Evolutionary conservation across 2,113 vertebrate genomes (phyloP), one percentile per base, ranked within the genome.

Genomic region (Cygnus atratus): DNA sequence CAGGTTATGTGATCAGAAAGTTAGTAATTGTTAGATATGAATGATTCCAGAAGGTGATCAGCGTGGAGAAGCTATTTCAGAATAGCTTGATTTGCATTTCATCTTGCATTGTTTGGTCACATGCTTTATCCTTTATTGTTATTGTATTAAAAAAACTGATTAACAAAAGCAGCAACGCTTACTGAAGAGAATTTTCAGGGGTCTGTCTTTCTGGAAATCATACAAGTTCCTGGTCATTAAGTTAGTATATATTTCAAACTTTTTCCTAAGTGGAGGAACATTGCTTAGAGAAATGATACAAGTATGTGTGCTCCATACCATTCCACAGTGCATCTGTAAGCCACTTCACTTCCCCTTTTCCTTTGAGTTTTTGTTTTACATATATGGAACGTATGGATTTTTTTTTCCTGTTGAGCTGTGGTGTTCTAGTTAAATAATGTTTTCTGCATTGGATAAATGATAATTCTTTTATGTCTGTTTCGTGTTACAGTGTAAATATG

Each of bases 401-500:
- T 68, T 21, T 67, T 33, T 9, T 41, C 39, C 94, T 84, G 43
- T 93, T 90, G 90, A 83, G 24, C 44, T 83, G 78, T 95, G 85
- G 57, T 93, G 81, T 96, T 93, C 75, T 92, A 85, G 87, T 61
- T 90, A 73, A 88, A 81, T 63, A 79, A 79, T 89, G 50, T 81
- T 92, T 82, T 75, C 63, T 79, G 73, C 85, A 84, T 57, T 82
- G 94, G 88, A 66, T 83, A 78, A 93, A 89, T 1, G 13, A 62
- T 81, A 90, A 74, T 92, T 90, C 35, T 9, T 74, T 90, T 80
- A 78, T 93, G 90, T 75, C 31, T 77, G 85, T 92, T 92, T 86
- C 89, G 90, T 95, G 93, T 94, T 83, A 46, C 61, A 96, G 90
- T 87, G 78, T 90, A 90, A 95, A 92, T 88, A 85, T 87, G 61